Percentiles rank a stretch among this genome's conserved stretches.
phyloP scores from a whole-genome alignment of 2,888 invertebrate species.

The Drosophila infuscata region DNA sequence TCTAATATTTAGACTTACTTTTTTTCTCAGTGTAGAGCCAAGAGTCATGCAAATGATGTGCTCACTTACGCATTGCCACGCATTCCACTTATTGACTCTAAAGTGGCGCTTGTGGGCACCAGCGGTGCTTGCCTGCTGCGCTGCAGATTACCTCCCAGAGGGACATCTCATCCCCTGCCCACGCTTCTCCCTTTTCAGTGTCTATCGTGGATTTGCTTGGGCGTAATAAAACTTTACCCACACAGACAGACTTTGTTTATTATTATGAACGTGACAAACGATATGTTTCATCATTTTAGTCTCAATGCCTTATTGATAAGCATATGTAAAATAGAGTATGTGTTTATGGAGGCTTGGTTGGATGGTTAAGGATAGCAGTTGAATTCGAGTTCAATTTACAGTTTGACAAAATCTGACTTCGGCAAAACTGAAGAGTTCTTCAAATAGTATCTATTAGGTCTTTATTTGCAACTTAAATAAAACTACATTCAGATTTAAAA shows the following conservation, averaged over 20 bases:
- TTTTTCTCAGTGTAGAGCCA: conserved; percentile 2
- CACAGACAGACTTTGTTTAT: conserved; percentile 27
- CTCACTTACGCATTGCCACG: conserved; percentile 50
- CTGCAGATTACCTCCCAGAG: conserved; percentile 36
- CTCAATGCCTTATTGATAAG: conserved; percentile 21
- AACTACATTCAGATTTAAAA: neutral
- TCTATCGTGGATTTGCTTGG: conserved; percentile 26
- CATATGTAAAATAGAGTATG: neutral
- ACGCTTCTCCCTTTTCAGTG: conserved; percentile 2
- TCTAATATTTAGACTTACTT: neutral
- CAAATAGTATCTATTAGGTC: neutral
- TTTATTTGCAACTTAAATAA: neutral
- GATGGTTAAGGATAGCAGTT: neutral
- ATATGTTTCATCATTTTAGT: conserved; percentile 13
- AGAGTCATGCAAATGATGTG: conserved; percentile 61
- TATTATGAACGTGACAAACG: conserved; percentile 21
- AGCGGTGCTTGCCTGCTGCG: conserved; percentile 45
- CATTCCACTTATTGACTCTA: conserved; percentile 58
- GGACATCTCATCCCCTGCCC: neutral
- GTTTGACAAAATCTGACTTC: neutral
- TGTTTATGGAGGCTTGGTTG: neutral
- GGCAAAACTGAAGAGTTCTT: neutral
- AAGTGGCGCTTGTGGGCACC: conserved; percentile 61
- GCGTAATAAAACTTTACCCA: conserved; percentile 43
- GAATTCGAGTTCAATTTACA: neutral